Conservation (phyloP, 2,888 invertebrate species). For the Diploptera punctata region DNA sequence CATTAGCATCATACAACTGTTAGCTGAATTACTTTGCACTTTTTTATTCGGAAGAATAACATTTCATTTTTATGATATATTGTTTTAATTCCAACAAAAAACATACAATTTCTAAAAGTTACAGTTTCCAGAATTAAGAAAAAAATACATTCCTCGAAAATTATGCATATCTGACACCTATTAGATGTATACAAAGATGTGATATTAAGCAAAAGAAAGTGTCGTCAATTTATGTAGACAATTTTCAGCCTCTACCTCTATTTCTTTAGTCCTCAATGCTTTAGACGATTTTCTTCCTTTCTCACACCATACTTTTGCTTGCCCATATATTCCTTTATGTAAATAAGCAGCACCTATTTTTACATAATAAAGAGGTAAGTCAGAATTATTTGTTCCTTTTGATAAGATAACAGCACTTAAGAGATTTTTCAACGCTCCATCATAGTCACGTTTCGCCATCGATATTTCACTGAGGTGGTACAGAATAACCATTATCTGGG, state of each 20-base stretch:
- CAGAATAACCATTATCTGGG: slow-evolving; percentile 58
- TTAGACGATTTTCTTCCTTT: slow-evolving; percentile 52
- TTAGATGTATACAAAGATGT: too few species aligned
- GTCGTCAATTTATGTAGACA: slow-evolving; percentile 39
- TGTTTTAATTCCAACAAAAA: too few species aligned
- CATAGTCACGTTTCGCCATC: slow-evolving; percentile 52
- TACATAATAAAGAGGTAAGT: slow-evolving; percentile 55
- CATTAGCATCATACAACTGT: too few species aligned
- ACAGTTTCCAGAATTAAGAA: too few species aligned
- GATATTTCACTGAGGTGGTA: slow-evolving; percentile 54
- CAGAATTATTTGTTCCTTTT: slow-evolving; percentile 56
- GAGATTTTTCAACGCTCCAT: slow-evolving; percentile 54
- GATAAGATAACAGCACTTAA: slow-evolving; percentile 56
- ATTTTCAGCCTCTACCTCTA: slow-evolving; percentile 36
- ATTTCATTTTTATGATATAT: too few species aligned
- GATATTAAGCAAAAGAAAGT: neutral
- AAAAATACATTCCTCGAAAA: too few species aligned
- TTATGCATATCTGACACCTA: too few species aligned
- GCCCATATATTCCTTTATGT: slow-evolving; percentile 51
- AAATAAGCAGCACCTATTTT: slow-evolving; percentile 55
- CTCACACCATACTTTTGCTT: slow-evolving; percentile 52
- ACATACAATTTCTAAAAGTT: too few species aligned
- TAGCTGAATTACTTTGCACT: too few species aligned
- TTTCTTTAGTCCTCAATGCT: slow-evolving; percentile 37
- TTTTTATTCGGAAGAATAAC: too few species aligned